Evolutionary conservation across 1,140 invertebrate species (phyloP), one percentile per base, ranked within the genome.

Genomic region (Charaxes varanes): DNA sequence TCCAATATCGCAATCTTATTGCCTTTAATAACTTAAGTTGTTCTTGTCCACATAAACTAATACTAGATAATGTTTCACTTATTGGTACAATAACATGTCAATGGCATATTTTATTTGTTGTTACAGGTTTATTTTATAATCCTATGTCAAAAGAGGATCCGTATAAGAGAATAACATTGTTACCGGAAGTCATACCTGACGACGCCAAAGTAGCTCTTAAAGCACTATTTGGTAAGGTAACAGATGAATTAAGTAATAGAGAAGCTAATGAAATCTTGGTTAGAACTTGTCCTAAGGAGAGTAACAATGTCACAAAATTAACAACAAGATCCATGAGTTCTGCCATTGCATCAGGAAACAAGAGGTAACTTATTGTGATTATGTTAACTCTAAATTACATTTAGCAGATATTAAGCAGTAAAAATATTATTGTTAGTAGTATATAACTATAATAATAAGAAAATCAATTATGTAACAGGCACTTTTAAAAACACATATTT

Each of bases 231-330:
- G 79, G 78, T 1, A 86, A 86, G 62, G 58, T 86, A 30, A 83
- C 92, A 30, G 90, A 90, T 51, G 93, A 95, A 69, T 80, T 96
- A 3, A 91, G 77, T 44, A 61, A 84, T 8, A 88, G 88, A 41
- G 92, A 94, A 82, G 93, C 93, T 1, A 94, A 94, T 72, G 90
- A 93, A 57, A 91, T 95, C 53, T 80, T 95, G 31, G 85, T 94
- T 5, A 88, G 90, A 56, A 90, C 92, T 11, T 92, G 90, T 41
- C 90, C 91, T 1, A 88, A 88, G 61, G 82, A 83, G 55, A 68
- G 59, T 21, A 81, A 70, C 42, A 77, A 68, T 59, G 60, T 73
- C 12, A 50, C 68, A 12, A 82, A 73, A 61, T 71, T 83, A 51
- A 54, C 68, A 22, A 84, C 81, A 12, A 73, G 81, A 51, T 78